Evolutionary conservation across 2,888 invertebrate species (phyloP).

Genomic region (Zeuzera pyrina): DNA sequence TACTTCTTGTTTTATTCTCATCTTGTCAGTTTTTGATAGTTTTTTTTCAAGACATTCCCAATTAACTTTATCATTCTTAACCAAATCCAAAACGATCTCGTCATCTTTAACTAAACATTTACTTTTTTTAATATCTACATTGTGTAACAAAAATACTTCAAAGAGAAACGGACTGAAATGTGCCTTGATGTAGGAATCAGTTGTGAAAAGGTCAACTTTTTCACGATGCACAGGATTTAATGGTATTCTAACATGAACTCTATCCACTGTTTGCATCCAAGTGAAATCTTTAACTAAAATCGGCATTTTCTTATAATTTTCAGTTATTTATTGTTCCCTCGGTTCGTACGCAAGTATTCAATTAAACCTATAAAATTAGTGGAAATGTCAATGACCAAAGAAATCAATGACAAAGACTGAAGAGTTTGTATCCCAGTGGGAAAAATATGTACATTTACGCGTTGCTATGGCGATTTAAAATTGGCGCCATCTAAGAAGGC

Average conservation of each 20-base stretch:
- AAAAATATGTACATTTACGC: too few relatives aligned
- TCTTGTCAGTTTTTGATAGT: conserved; percentile 71
- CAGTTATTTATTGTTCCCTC: background rate
- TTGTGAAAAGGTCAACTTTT: conserved; percentile 80
- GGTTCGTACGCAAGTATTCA: too few relatives aligned
- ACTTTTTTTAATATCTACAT: conserved; percentile 76
- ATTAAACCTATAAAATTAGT: too few relatives aligned
- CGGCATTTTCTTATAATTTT: conserved; percentile 79
- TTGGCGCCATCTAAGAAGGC: too few relatives aligned
- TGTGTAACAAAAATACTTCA: conserved; percentile 78
- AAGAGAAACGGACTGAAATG: conserved; percentile 82
- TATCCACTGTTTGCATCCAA: conserved; percentile 80
- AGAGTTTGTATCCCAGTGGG: too few relatives aligned
- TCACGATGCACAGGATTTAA: conserved; percentile 74
- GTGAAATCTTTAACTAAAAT: conserved; percentile 81
- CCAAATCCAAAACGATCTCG: conserved; percentile 77
- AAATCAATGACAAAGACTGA: too few relatives aligned
- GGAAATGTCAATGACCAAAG: too few relatives aligned
- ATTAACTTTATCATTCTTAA: conserved; percentile 67
- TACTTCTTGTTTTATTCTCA: conserved; percentile 68
- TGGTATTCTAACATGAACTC: conserved; percentile 77
- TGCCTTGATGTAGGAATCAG: conserved; percentile 80
- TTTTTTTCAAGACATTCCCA: conserved; percentile 75
- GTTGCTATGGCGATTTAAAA: too few relatives aligned
- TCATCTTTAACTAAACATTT: conserved; percentile 76